Percentiles rank a stretch among this genome's conserved stretches.
These are phyloP conservation scores for Syngnathus typhle DNA, from an alignment of 2,113 vertebrate species.

Conservation along the genomic window DNA sequence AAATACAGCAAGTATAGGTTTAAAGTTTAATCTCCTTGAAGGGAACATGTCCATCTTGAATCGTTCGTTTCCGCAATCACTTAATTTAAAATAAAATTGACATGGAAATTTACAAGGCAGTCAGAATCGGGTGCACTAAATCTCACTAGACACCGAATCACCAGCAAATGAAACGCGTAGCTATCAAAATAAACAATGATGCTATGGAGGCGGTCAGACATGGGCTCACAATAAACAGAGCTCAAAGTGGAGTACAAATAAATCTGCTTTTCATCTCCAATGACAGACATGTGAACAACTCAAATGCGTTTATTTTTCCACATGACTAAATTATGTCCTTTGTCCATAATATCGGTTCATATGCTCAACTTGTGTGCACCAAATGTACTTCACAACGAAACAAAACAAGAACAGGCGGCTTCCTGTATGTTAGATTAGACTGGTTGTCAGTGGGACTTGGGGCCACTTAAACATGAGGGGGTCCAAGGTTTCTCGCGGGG, in stretches of 20 bases:
- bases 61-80: neutral
- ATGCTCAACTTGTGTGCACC: neutral
- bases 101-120: neutral
- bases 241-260: neutral
- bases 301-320: constrained; percentile 65
- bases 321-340: constrained; percentile 52
- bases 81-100: neutral
- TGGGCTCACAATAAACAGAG: neutral
- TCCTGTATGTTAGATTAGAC: neutral
- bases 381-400: constrained; percentile 2
- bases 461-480: constrained; percentile 54
- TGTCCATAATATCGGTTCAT: neutral
- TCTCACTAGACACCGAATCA: neutral
- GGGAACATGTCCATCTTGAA: neutral
- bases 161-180: neutral
- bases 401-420: neutral
- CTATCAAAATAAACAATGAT: neutral
- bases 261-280: constrained; percentile 30
- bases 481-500: constrained; percentile 61
- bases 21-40: neutral
- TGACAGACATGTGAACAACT: constrained; percentile 59
- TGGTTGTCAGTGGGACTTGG: constrained; percentile 37
- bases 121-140: neutral
- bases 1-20: neutral
- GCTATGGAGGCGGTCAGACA: neutral